Base-by-base conservation (phyloP, 2,113 vertebrate species). In the Takifugu flavidus region DNA sequence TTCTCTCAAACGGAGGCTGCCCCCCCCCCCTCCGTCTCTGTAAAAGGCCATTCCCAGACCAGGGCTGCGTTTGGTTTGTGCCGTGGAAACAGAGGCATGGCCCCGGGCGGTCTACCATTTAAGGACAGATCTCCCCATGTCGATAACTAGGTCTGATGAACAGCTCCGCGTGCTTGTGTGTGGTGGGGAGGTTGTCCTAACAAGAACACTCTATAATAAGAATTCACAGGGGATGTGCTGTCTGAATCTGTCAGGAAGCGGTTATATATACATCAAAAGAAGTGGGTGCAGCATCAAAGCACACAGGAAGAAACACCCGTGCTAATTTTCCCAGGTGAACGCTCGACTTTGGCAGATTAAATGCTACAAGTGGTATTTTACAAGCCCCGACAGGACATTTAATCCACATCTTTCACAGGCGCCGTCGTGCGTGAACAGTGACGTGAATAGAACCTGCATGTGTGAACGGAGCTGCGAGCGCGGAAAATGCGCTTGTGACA, bases 71-170 rank as follows among this genome's bases (percentile, higher is more conserved):
- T 82, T 80, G 60, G 68, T 70, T 63, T 72, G 64, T 67, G 71
- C 68, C 61, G 65, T 84, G 82, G 75, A 86, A 84, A 84, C 69
- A 80, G 59, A 74, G 43, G 62, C 78, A 70, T 47, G 71, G 70
- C 75, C 60, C 72, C 46, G 74, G 79, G 78, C 70, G 72, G 82
- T 89, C 84, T 74, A 87, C 86, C 89, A 87, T 90, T 87, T 89
- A 90, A 84, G 87, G 89, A 87, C 57, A 87, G 77, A 85, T 86
- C 83, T 80, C 68, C 68, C 70, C 54, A 73, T 77, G 82, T 85
- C 77, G 68, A 87, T 87, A 82, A 80, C 77, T 66, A 67, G 67
- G 82, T 78, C 75, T 76, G 80, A 83, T 78, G 79, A 79, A 73
- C 51, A 14, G 26, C 50, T 59, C 26, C 28, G 26, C 28, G 25